These are phyloP conservation scores for Callospermophilus lateralis DNA, from an alignment of 2,113 vertebrate species.

Conservation along the genomic window DNA sequence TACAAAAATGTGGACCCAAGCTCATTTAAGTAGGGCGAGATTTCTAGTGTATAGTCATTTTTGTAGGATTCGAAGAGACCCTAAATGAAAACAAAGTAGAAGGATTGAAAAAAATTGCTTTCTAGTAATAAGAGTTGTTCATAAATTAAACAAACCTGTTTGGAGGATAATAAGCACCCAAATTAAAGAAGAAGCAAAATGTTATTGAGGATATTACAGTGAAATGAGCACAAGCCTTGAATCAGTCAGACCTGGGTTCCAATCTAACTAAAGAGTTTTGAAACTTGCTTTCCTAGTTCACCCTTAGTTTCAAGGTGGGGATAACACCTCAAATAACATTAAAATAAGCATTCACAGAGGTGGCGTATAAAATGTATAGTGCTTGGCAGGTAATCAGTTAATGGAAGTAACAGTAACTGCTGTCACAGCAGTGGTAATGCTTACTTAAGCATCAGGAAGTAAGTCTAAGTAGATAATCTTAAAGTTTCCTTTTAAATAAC, in stretches of 20 bases:
- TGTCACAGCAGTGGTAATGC: not conserved
- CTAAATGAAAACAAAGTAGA: conserved; percentile 25
- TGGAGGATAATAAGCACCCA: not conserved
- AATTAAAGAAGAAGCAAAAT: not conserved
- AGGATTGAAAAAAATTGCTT: not conserved
- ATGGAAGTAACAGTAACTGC: not conserved
- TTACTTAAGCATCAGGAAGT: not conserved
- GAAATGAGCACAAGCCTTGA: not conserved
- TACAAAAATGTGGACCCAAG: not conserved
- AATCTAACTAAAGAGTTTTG: not conserved
- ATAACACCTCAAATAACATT: not conserved
- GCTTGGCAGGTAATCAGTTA: not conserved
- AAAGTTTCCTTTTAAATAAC: conserved; percentile 35
- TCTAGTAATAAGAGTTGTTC: conserved; percentile 39
- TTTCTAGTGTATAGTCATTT: conserved; percentile 12
- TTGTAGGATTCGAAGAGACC: conserved; percentile 5
- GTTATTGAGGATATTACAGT: not conserved
- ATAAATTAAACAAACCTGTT: conserved; percentile 31
- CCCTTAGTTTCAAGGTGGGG: not conserved
- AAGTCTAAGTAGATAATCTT: not conserved
- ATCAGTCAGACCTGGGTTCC: not conserved
- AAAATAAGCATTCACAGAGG: not conserved
- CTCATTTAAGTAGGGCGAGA: not conserved
- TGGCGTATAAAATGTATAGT: not conserved
- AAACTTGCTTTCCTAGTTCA: not conserved